Percentiles rank a stretch among this genome's conserved stretches.
These are phyloP conservation scores for Drosophila infuscata DNA, from an alignment of 2,888 invertebrate species.

Conservation along the genomic window DNA sequence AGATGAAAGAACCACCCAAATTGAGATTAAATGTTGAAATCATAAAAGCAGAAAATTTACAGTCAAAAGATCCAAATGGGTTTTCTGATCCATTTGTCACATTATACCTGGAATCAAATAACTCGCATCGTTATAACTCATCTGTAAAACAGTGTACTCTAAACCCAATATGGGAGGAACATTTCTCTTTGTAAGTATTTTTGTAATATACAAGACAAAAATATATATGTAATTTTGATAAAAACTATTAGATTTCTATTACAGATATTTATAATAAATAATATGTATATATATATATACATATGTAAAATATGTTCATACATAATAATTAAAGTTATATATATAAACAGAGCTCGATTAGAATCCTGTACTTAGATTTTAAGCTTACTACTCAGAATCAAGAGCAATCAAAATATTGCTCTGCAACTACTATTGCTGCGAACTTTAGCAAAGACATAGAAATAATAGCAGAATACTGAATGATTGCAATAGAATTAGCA, in stretches of 20 bases:
- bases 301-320: not conserved
- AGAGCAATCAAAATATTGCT: not conserved
- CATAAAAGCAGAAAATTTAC: conserved; percentile 93
- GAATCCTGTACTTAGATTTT: not conserved
- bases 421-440: not conserved
- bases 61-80: conserved; percentile 95
- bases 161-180: conserved; percentile 98
- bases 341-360: not conserved
- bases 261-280: not conserved
- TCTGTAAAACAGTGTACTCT: conserved; percentile 96
- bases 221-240: not conserved
- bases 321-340: not conserved
- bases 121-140: conserved; percentile 93
- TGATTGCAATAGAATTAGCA: not conserved
- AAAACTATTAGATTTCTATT: not conserved
- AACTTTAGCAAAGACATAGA: not conserved
- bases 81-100: conserved; percentile 99
- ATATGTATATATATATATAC: too few relatives aligned
- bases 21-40: conserved; percentile 94
- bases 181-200: conserved; percentile 90
- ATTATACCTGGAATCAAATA: conserved; percentile 92
- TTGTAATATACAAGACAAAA: too few relatives aligned
- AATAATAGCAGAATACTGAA: not conserved
- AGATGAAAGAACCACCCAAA: conserved; percentile 93
- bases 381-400: not conserved